phyloP scores from a whole-genome alignment of 1,140 invertebrate species.

The Papilio glaucus region DNA sequence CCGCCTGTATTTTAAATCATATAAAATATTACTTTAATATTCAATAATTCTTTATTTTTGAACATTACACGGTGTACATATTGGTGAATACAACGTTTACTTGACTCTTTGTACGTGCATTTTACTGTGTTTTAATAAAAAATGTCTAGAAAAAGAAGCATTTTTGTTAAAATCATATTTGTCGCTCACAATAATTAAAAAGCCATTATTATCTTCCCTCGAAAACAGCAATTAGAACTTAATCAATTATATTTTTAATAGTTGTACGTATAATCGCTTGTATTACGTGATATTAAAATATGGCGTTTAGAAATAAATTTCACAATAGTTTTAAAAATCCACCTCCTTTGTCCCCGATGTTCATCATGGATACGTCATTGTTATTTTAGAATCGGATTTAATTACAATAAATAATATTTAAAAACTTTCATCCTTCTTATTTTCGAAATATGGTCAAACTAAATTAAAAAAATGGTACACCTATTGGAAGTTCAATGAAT shows the following conservation, averaged over 20 bases:
- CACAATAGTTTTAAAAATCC: conserved; percentile 2
- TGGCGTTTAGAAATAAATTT: conserved; percentile 26
- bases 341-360: background rate
- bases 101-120: conserved; percentile 39
- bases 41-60: conserved; percentile 39
- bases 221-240: background rate
- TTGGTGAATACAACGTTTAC: conserved; percentile 36
- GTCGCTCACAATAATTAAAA: background rate
- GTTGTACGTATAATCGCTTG: conserved; percentile 23
- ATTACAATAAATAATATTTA: conserved; percentile 34
- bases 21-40: conserved; percentile 38
- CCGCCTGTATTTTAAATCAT: conserved; percentile 40
- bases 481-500: conserved; percentile 13
- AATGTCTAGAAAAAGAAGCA: conserved; percentile 33
- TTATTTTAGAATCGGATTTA: conserved; percentile 19
- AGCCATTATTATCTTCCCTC: conserved; percentile 12
- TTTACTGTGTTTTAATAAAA: conserved; percentile 38
- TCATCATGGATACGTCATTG: conserved; percentile 15
- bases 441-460: conserved; percentile 26
- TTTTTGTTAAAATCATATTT: conserved; percentile 35
- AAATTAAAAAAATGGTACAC: background rate
- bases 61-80: conserved; percentile 38
- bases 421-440: conserved; percentile 28
- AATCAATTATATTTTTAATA: conserved; percentile 28
- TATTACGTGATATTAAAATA: conserved; percentile 19